Evolutionary conservation across 2,113 vertebrate genomes (phyloP).

Genomic region (Phasianus colchicus): DNA sequence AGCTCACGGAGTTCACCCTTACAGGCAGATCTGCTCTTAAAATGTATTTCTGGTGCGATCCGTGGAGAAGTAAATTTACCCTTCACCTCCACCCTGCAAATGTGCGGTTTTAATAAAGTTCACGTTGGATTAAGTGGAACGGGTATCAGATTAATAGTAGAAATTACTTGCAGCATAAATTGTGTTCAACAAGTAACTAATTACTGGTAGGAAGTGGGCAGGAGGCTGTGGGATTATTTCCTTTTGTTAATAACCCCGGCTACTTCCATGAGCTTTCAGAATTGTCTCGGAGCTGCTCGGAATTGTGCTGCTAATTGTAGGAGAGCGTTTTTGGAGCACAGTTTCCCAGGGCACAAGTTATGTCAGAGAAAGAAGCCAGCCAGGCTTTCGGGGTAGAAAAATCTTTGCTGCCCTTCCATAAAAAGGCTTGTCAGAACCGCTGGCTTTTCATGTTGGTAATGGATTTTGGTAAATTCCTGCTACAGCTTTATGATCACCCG

Average conservation of each 20-base stretch:
- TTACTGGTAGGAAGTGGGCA: conserved; percentile 51
- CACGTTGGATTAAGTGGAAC: background rate
- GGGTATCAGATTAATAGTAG: conserved; percentile 37
- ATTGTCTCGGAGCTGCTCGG: background rate
- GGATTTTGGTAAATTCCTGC: conserved; percentile 60
- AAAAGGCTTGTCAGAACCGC: conserved; percentile 36
- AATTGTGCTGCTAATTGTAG: background rate
- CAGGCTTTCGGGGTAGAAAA: background rate
- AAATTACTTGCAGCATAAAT: conserved; percentile 56
- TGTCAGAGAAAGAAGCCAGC: background rate
- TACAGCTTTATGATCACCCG: conserved; percentile 24
- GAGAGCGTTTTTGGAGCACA: background rate
- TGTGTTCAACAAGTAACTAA: conserved; percentile 78
- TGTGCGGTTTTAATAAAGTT: background rate
- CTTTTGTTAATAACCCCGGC: conserved; percentile 23
- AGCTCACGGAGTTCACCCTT: background rate
- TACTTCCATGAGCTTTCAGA: background rate
- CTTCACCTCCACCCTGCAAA: background rate
- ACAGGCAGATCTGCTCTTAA: background rate
- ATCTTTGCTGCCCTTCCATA: background rate
- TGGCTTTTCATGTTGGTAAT: conserved; percentile 22
- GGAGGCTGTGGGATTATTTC: conserved; percentile 34
- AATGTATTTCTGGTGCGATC: conserved; percentile 31
- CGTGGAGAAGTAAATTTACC: background rate
- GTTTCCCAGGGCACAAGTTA: conserved; percentile 20